These are phyloP conservation scores for Bubo blakistoni DNA, from an alignment of 2,113 vertebrate genomes.

Conservation along the genomic window DNA sequence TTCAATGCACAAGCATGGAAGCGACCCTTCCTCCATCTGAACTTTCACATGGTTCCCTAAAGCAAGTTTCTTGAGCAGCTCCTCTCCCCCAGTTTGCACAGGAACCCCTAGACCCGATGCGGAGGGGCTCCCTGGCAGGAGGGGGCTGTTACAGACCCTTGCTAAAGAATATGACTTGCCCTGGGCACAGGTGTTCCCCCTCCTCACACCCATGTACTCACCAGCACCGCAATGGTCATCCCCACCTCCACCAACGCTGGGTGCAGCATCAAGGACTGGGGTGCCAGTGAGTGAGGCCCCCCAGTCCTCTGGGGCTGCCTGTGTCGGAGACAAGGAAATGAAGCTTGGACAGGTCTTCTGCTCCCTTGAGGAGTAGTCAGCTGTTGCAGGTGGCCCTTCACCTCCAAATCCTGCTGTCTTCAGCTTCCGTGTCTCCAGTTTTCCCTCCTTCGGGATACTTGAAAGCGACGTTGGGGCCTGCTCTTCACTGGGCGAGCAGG, in stretches of 20 bases:
- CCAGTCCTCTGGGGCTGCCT: neutral
- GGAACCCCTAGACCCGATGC: accelerated
- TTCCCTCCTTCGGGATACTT: neutral
- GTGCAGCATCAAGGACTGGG: neutral
- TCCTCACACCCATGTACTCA: neutral
- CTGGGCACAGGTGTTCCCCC: accelerated
- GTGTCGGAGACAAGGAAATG: neutral
- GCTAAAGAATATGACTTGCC: accelerated
- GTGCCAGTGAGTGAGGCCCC: accelerated
- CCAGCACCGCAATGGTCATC: accelerated
- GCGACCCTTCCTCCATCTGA: neutral
- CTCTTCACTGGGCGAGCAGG: neutral
- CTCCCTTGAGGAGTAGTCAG: neutral
- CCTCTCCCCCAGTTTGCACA: neutral
- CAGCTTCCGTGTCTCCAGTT: neutral
- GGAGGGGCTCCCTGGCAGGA: neutral
- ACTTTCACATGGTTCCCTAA: neutral
- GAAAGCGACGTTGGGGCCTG: neutral
- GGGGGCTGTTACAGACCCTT: neutral
- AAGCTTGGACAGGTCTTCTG: neutral
- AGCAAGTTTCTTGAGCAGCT: neutral
- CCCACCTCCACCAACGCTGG: neutral
- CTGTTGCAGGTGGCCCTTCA: neutral
- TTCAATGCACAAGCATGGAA: neutral
- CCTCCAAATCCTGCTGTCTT: neutral